Evolutionary conservation across 2,113 vertebrate species (phyloP), one percentile per base, ranked within the genome.

Genomic region (Phaethornis superciliosus): DNA sequence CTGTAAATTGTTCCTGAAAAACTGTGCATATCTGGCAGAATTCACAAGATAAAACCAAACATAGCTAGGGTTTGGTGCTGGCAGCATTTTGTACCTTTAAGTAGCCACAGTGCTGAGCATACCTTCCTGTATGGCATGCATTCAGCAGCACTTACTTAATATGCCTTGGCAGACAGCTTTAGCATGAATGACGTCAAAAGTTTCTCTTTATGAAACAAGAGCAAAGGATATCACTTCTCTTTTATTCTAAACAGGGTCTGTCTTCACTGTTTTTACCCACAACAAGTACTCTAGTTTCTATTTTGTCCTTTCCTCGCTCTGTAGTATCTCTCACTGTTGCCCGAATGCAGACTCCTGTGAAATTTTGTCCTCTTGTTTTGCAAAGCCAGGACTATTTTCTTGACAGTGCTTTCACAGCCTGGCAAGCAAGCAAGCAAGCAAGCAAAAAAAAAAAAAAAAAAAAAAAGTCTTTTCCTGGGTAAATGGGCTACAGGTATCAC

Each of bases 381-480:
- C 77, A 88, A 97, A 98, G 82, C 94, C 97, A 49, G 79, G 68
- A 28, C 96, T 97, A n/a, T 91, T 56, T 60, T 98, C 95, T 69
- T 97, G 40, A 95, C 42, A 97, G 68, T 60, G 95, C 79, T 16
- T 96, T 97, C 91, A 96, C 86, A 76, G 94, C 76, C 49, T 90
- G 86, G 15, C 97, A 90, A 56, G 91, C 75, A 54, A n/a, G n/a
- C n/a, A n/a, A n/a, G n/a, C n/a, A n/a, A n/a, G n/a, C n/a, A n/a
- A n/a, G n/a, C n/a, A n/a, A n/a, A n/a, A n/a, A n/a, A n/a, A n/a
- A n/a, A n/a, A n/a, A 95, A 96, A 32, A 51, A 97, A 85, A 8
- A 94, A 95, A 8, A 46, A 46, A 19, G 82, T 97, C 44, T 84
- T 97, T 12, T 97, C 80, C 51, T 96, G 76, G 15, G 81, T 76